phyloP scores from a whole-genome alignment of 2,888 invertebrate genomes.

The Hoplodrina ambigua region DNA sequence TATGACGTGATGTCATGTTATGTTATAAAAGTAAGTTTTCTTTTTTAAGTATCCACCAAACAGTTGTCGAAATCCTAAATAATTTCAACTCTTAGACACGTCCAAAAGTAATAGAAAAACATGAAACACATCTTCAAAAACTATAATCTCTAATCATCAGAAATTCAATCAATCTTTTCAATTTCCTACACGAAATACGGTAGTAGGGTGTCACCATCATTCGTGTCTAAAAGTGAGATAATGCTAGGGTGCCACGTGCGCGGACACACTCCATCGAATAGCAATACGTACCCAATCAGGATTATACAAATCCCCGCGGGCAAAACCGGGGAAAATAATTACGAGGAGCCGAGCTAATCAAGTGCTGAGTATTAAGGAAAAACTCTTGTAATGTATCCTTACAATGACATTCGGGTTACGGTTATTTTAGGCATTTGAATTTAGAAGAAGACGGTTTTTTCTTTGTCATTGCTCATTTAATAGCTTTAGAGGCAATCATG shows the following conservation, averaged over 20 bases:
- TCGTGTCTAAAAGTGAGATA: constrained; percentile 77
- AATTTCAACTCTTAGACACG: background rate
- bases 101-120: background rate
- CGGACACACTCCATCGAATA: constrained; percentile 87
- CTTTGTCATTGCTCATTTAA: constrained; percentile 41
- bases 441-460: constrained; percentile 30
- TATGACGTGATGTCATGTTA: too few relatives aligned
- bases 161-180: constrained; percentile 65
- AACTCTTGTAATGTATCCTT: constrained; percentile 68
- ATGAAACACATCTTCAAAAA: constrained; percentile 22
- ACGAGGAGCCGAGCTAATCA: constrained; percentile 85
- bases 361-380: constrained; percentile 84
- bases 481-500: constrained; percentile 18
- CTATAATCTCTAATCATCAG: constrained; percentile 48
- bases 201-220: constrained; percentile 66
- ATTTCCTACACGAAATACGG: constrained; percentile 61
- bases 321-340: constrained; percentile 84
- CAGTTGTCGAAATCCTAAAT: background rate
- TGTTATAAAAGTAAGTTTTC: background rate
- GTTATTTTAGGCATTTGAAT: constrained; percentile 61
- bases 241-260: constrained; percentile 82
- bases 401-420: constrained; percentile 66
- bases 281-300: constrained; percentile 90
- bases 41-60: background rate
- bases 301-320: constrained; percentile 88